Evolutionary conservation across 1,140 invertebrate genomes (phyloP), one percentile per base, ranked within the genome.

Genomic region (Bradysia coprophila): DNA sequence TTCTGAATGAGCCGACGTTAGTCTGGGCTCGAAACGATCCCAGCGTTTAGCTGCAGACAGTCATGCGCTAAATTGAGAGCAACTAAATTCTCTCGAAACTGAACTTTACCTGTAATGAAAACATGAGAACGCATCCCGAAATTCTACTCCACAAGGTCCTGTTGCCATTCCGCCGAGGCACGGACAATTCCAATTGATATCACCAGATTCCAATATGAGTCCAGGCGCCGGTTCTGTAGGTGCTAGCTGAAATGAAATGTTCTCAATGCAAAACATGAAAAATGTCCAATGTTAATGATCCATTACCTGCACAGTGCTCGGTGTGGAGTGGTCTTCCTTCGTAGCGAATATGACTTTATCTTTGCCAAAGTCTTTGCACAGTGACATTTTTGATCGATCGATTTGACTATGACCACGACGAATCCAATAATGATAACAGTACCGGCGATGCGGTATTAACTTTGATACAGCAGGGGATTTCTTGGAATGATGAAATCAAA

Each of bases 121-220:
- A 64, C 92, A 98, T 16, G 84, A 81, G 58, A 97, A 94, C 1
- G 92, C 90, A 46, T 92, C 82, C 40, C 91, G 64, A 61, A 96
- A 96, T 59, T 91, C 78, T 11, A 82, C 65, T 0, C 89, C 92
- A 61, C 93, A 98, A 1, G 93, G 92, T 2, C 92, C 92, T 4
- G 85, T 88, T 4, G 90, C 85, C 83, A 94, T 92, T 13, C 89
- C 88, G 21, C 92, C 92, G 16, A 96, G 68, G 63, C 93, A 97
- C 0, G 92, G 93, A 54, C 93, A 98, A 55, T 82, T 81, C 90
- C 91, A 97, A 63, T 97, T 97, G 43, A 97, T 94, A 38, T 84
- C 76, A 5, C 93, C 92, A 66, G 87, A 84, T 2, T 79, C 68
- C 22, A 86, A 64, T 43, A 96, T 78, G 1, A 94, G 63, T 21